Base-by-base conservation (phyloP, 1,140 invertebrate species). In the Zaprionus inermis region DNA sequence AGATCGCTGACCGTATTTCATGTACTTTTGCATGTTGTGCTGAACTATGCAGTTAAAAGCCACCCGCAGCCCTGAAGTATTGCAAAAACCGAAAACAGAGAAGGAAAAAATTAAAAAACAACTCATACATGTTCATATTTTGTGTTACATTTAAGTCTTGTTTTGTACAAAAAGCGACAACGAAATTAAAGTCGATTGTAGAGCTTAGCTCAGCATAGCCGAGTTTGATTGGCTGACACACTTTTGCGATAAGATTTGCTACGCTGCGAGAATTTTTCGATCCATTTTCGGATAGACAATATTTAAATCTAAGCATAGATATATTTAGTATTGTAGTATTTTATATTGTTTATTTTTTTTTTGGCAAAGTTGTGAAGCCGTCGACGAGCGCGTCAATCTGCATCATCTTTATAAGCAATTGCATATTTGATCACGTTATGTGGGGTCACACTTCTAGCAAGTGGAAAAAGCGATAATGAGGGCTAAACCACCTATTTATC, bases 241-340 rank as follows among this genome's bases (percentile, higher is more conserved):
- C 60, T 52, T 71, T 22, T 14, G 24, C 46, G 9, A 52, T 24
- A 51, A 72, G 75, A 28, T 18, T 12, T 22, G 30, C 54, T 64
- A 77, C 75, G 72, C 75, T 77, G 75, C 28, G 56, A 69, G 59
- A 74, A 74, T 74, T 77, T 69, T 44, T 12, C 38, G 10, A 24
- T 16, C 34, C 5, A 32, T 24, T 24, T 24, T 24, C 22, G 2
- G 22, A 24, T 14, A 41, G 16, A 16, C n/a, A 44, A 41, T 16
- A 16, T 16, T 3, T 44, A 10, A 36, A 36, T 36, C n/a, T n/a
- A n/a, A n/a, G n/a, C n/a, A n/a, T n/a, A n/a, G n/a, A n/a, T n/a
- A n/a, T n/a, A n/a, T n/a, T n/a, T n/a, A n/a, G n/a, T n/a, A n/a
- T n/a, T n/a, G 14, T 36, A n/a, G 7, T 38, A 7, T 38, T 1